Percentiles rank a stretch among this genome's conserved stretches.
Evolutionary conservation across 2,113 vertebrate genomes (phyloP).

Genomic region (Sorex fumeus): DNA sequence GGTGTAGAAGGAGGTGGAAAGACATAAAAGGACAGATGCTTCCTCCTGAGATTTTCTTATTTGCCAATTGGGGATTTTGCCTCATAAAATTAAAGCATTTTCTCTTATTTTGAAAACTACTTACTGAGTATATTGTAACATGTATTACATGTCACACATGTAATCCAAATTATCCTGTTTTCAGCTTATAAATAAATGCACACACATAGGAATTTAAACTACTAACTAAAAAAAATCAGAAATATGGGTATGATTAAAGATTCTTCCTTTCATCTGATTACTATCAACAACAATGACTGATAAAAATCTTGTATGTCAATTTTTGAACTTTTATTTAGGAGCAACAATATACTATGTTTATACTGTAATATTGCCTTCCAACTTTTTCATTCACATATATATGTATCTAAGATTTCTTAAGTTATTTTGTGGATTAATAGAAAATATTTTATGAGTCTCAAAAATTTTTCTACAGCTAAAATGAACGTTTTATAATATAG

Average conservation of each 20-base stretch:
- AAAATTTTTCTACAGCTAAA: not conserved
- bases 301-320: not conserved
- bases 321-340: not conserved
- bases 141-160: not conserved
- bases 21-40: not conserved
- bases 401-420: not conserved
- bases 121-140: not conserved
- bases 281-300: not conserved
- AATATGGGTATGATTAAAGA: too few relatives aligned
- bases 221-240: not conserved
- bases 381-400: not conserved
- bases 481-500: slow-evolving; percentile 4
- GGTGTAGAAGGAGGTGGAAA: not conserved
- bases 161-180: not conserved
- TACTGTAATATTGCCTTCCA: not conserved
- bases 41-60: not conserved
- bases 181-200: not conserved
- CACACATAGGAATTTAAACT: not conserved
- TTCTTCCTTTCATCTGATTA: too few relatives aligned
- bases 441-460: not conserved
- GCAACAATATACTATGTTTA: not conserved
- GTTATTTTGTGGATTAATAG: not conserved
- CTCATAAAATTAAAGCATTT: not conserved
- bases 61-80: not conserved
- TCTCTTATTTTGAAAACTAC: not conserved